Percentiles rank a stretch among this genome's conserved stretches.
Conservation (phyloP, 2,797 vertebrate genomes). For the Clarias platycephalus region DNA sequence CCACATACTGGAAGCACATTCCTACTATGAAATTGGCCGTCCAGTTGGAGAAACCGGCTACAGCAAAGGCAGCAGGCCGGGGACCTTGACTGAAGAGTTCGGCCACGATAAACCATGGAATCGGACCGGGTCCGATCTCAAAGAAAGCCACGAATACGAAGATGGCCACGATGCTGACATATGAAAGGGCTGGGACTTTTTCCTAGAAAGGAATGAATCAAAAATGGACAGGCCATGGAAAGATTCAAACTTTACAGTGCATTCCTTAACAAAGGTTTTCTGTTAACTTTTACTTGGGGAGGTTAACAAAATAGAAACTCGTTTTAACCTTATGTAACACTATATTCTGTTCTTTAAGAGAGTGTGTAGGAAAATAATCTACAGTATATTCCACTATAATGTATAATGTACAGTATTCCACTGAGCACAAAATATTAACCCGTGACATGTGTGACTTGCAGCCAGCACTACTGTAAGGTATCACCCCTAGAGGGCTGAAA, state of each 20-base stretch:
- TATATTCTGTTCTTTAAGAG: neutral
- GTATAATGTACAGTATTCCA: too few species aligned
- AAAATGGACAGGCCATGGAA: too few species aligned
- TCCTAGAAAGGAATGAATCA: conserved; percentile 72
- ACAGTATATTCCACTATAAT: too few species aligned
- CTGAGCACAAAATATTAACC: neutral
- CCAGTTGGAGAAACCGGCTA: conserved; percentile 94
- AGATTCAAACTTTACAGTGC: neutral
- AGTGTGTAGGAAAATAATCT: neutral
- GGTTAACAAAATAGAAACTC: neutral
- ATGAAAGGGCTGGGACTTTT: conserved; percentile 85
- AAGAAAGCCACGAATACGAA: conserved; percentile 95
- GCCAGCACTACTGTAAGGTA: too few species aligned
- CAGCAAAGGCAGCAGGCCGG: conserved; percentile 87
- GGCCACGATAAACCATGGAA: conserved; percentile 95
- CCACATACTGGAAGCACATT: conserved; percentile 92
- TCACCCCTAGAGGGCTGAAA: too few species aligned
- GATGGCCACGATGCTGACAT: conserved; percentile 89
- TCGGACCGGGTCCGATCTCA: conserved; percentile 93
- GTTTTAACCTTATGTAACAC: neutral
- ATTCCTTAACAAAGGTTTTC: neutral
- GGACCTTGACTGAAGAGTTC: conserved; percentile 97
- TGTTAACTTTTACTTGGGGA: neutral
- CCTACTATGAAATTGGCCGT: conserved; percentile 94
- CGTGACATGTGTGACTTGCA: neutral